Conservation (phyloP, 35 echinoderm and acorn worm species). For the Holothuria glaberrima region DNA sequence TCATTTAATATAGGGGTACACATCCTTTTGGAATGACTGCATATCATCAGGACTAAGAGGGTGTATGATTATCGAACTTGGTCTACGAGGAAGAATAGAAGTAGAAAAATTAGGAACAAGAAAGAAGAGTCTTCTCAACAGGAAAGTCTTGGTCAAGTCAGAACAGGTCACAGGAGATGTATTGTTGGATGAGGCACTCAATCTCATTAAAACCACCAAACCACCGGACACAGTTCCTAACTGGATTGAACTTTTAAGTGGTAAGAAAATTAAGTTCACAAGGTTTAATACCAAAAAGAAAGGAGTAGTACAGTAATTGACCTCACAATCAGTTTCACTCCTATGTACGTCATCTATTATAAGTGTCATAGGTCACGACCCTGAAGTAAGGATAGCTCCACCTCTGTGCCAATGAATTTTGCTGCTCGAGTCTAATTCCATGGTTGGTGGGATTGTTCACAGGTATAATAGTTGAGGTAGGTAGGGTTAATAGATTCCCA, state of each 20-base stretch:
- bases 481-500: too few relatives aligned
- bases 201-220: conserved; percentile 82
- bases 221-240: conserved; percentile 81
- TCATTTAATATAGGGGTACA: conserved; percentile 83
- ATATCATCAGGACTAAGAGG: conserved; percentile 98
- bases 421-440: too few relatives aligned
- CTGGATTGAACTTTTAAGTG: conserved; percentile 98
- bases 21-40: conserved; percentile 99
- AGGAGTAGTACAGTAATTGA: too few relatives aligned
- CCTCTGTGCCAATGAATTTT: too few relatives aligned
- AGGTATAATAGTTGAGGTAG: too few relatives aligned
- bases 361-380: too few relatives aligned
- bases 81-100: conserved; percentile 87
- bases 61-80: conserved; percentile 97
- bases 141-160: conserved; percentile 80
- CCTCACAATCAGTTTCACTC: too few relatives aligned
- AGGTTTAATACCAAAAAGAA: too few relatives aligned
- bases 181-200: conserved; percentile 92
- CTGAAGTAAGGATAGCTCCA: too few relatives aligned
- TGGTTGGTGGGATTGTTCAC: too few relatives aligned
- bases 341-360: too few relatives aligned
- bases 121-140: conserved; percentile 83
- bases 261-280: conserved; percentile 54
- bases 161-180: conserved; percentile 92
- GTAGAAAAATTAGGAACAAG: conserved; percentile 96